Base-by-base conservation (phyloP, 2,797 vertebrate species). In the Lutjanus campechanus region DNA sequence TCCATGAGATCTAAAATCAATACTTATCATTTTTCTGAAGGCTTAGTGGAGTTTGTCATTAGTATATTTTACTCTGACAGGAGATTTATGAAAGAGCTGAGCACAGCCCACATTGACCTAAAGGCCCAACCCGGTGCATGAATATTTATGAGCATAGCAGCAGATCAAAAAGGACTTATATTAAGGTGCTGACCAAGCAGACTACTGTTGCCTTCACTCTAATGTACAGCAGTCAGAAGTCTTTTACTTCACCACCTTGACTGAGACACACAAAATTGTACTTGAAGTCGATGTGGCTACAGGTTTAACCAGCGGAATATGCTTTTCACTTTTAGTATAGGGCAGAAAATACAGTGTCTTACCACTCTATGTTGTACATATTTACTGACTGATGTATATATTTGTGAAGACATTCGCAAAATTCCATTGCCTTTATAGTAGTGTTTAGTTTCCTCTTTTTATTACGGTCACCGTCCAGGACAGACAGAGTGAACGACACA, bases 401-500 rank as follows among this genome's bases (percentile, higher is more conserved):
- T 1, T 2, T 50, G 66, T 63, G 25, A 62, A 29, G 22, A 36
- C 29, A 36, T 36, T 36, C 29, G 29, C 29, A 36, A 36, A 4
- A 36, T 69, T 17, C n/a, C 6, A 12, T 49, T 25, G 56, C 9
- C 7, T 20, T 50, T 22, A 29, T 11, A 58, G 2, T 29, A 22
- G 20, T 36, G 36, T 29, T 19, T 12, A 8, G 11, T 63, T 19
- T 7, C 11, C 12, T 56, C 13, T 66, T 60, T 70, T 54, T 47
- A 10, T 53, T 53, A n/a, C 11, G 0, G 54, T 65, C 62, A 62
- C 59, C 43, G n/a, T 83, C 41, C 83, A 96, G 96, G 95, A 96
- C 82, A 89, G 92, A 89, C 93, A 98, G 88, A 97, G 98, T 29
- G 98, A 98, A 1, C 95, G 93, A 44, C 96, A 95, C 9, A 96